Conservation (phyloP, 2,888 invertebrate genomes). For the Deilephila porcellus region DNA sequence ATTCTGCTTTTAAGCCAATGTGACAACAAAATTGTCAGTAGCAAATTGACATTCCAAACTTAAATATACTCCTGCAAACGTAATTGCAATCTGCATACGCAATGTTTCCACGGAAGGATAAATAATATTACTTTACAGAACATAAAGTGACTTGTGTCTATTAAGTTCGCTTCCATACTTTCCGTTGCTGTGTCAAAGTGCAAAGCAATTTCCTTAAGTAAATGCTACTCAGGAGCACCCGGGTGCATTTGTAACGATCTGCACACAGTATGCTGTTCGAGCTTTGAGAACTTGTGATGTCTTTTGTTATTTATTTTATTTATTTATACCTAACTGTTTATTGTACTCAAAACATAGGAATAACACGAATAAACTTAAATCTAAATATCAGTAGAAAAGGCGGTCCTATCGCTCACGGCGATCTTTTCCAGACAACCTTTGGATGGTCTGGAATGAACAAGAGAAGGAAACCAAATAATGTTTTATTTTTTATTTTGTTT, state of each 20-base stretch:
- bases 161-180: background rate
- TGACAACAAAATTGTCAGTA: too few relatives aligned
- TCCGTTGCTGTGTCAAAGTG: background rate
- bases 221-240: slow-evolving; percentile 1
- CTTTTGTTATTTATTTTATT: background rate
- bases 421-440: too few relatives aligned
- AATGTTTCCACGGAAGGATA: background rate
- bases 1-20: too few relatives aligned
- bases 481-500: too few relatives aligned
- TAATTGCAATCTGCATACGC: background rate
- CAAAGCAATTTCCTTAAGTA: slow-evolving; percentile 19
- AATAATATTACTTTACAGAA: background rate
- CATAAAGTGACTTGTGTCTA: background rate
- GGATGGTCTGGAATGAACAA: too few relatives aligned
- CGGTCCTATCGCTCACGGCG: too few relatives aligned
- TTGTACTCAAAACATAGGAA: too few relatives aligned
- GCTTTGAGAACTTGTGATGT: background rate
- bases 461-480: too few relatives aligned
- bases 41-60: too few relatives aligned
- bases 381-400: too few relatives aligned
- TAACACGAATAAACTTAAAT: too few relatives aligned
- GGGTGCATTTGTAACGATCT: background rate
- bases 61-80: background rate
- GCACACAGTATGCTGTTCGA: background rate
- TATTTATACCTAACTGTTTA: too few relatives aligned